Base-by-base conservation (phyloP, 2,888 invertebrate genomes). In the Cryptus viduatorius region DNA sequence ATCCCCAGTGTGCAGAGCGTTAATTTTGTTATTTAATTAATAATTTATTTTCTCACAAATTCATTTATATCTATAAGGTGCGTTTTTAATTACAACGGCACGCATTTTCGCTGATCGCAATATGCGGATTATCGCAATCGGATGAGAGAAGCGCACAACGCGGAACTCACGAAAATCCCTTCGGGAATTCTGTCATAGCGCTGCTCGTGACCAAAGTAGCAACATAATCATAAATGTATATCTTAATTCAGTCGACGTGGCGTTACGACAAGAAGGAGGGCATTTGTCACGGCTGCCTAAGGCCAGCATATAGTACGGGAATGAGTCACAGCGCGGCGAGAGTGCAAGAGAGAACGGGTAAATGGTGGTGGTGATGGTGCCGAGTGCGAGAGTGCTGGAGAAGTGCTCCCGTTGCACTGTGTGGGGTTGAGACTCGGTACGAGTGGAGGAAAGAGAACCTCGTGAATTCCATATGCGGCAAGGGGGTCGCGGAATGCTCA, bases 401-500 rank as follows among this genome's bases (percentile, higher is more conserved):
- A 12, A 48, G 48, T 48, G 48, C n/a, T 12, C 12, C 12, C 48
- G 31, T 29, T 61, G 61, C 61, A 31, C 7, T n/a, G 12, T 48
- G 12, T n/a, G 31, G 14, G 29, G 29, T 8, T 53, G 80, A 65
- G 68, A 68, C 61, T 14, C 31, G 61, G 61, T 29, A 31, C 67
- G 68, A 75, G 71, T 53, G 65, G 56, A 73, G 67, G 71, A 67
- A 73, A 80, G 80, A 77, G 77, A 59, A 79, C 69, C 83, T 79
- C 83, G 83, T 84, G 84, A 84, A 84, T 84, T 84, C 80, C 80
- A 67, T 73, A 84, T 77, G 80, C 84, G 77, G 68, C 77, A 71
- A 77, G 67, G 84, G 79, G 80, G 68, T 77, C 79, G 72, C 77
- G 72, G 72, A 84, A 84, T 84, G 80, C 83, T 84, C 77, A 68